Conservation (phyloP, 1,140 invertebrate species). For the Tetranychus cinnabarinus region DNA sequence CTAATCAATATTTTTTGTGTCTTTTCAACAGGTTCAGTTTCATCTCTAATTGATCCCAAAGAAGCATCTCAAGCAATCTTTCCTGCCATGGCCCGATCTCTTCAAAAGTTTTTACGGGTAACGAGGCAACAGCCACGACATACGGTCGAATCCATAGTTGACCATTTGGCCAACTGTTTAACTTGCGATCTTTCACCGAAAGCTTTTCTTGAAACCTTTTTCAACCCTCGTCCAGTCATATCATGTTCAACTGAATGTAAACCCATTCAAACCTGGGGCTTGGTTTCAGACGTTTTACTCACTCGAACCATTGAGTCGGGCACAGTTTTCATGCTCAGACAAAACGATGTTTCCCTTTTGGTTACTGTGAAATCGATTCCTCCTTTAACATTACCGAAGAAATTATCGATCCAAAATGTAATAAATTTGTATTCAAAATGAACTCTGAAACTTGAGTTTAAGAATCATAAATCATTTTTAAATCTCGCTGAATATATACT, state of each 20-base stretch:
- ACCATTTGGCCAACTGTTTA: constrained; percentile 66
- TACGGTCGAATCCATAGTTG: constrained; percentile 66
- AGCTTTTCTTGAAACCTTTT: constrained; percentile 71
- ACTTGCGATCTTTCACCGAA: constrained; percentile 75
- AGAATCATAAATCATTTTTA: too few species aligned
- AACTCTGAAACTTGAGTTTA: constrained; percentile 84
- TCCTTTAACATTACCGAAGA: constrained; percentile 78
- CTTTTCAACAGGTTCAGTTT: not conserved
- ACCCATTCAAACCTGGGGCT: constrained; percentile 57
- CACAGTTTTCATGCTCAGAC: constrained; percentile 63
- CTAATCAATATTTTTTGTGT: too few species aligned
- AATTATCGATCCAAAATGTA: constrained; percentile 78
- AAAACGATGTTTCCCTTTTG: constrained; percentile 73
- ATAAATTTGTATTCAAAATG: constrained; percentile 75
- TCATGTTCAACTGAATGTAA: constrained; percentile 13
- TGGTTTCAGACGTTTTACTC: constrained; percentile 68
- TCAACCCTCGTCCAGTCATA: constrained; percentile 43
- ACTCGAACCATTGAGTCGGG: constrained; percentile 51
- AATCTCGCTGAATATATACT: too few species aligned
- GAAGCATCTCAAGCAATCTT: constrained; percentile 93
- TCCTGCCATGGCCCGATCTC: constrained; percentile 71
- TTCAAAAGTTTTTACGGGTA: constrained; percentile 86
- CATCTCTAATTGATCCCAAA: constrained; percentile 57
- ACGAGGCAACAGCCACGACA: constrained; percentile 84
- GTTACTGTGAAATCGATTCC: constrained; percentile 62